A percentile compares a stretch with the other conserved stretches of the same genome.
Conservation (phyloP, 2,113 vertebrate genomes). For the Beaufortia kweichowensis region DNA sequence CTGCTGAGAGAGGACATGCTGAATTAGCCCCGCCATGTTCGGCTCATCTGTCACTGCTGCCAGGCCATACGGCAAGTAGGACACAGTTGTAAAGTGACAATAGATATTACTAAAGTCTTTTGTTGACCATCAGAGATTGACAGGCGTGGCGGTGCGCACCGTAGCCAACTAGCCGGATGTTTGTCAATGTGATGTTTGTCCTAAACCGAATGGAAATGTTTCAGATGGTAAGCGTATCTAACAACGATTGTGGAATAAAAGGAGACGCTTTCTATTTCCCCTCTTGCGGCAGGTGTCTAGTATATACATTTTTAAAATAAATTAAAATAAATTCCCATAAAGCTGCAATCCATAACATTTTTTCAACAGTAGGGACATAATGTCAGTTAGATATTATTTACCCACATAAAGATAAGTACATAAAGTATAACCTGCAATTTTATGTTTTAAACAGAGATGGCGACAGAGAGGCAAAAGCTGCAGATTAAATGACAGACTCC, state of each 20-base stretch:
- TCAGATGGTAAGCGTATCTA: background rate
- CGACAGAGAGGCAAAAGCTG: too few relatives aligned
- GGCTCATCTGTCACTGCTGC: constrained; percentile 44
- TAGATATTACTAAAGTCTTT: constrained; percentile 33
- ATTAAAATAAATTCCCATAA: too few relatives aligned
- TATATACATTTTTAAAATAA: too few relatives aligned
- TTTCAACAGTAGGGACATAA: too few relatives aligned
- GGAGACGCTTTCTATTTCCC: too few relatives aligned
- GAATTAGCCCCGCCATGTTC: constrained; percentile 45
- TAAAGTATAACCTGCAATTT: too few relatives aligned
- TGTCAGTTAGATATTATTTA: too few relatives aligned
- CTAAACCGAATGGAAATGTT: background rate
- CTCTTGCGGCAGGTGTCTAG: too few relatives aligned
- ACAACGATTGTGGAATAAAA: background rate
- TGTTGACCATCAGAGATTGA: constrained; percentile 12
- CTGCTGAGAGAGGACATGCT: constrained; percentile 45
- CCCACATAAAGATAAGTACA: too few relatives aligned
- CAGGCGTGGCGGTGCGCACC: constrained; percentile 15
- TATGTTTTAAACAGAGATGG: too few relatives aligned
- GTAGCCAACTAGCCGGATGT: constrained; percentile 19
- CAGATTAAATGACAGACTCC: too few relatives aligned
- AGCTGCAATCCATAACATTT: too few relatives aligned
- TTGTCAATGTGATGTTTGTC: constrained; percentile 6
- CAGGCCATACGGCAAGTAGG: constrained; percentile 23
- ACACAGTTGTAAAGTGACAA: constrained; percentile 47